These are phyloP conservation scores for Orientallactaga bullata DNA, from an alignment of 2,113 vertebrate species.

Conservation along the genomic window DNA sequence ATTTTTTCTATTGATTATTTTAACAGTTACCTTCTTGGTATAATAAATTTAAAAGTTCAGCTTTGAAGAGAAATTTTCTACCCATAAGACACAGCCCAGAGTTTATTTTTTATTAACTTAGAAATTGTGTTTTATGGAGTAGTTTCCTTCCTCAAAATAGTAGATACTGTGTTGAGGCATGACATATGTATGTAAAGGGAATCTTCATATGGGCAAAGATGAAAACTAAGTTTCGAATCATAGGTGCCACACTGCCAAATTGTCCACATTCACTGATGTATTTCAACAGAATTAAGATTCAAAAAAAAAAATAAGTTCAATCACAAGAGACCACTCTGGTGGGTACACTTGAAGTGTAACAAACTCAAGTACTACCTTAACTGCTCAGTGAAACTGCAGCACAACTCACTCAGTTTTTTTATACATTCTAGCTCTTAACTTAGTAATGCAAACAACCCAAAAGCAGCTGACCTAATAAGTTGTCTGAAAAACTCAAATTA, in stretches of 20 bases:
- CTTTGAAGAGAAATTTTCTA: slow-evolving; percentile 41
- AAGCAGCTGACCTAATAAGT: slow-evolving; percentile 45
- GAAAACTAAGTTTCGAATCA: background rate
- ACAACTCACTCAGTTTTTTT: slow-evolving; percentile 51
- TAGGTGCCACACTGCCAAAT: background rate
- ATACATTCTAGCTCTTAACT: slow-evolving; percentile 54
- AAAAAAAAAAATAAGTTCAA: background rate
- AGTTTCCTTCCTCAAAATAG: background rate
- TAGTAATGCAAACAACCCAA: slow-evolving; percentile 65
- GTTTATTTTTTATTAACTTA: background rate
- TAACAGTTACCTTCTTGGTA: background rate
- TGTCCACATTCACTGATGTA: background rate
- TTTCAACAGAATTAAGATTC: slow-evolving; percentile 1
- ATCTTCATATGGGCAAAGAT: background rate
- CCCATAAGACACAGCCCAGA: background rate
- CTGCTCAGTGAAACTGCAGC: slow-evolving; percentile 57
- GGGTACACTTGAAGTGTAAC: background rate
- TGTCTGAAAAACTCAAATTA: slow-evolving; percentile 67
- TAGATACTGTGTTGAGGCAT: background rate
- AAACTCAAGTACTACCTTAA: slow-evolving; percentile 46
- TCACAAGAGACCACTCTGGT: slow-evolving; percentile 26
- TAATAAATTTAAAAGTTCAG: slow-evolving; percentile 1
- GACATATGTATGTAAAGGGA: background rate
- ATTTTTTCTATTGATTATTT: slow-evolving; percentile 52
- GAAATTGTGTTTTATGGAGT: slow-evolving; percentile 25